These are phyloP conservation scores for Atta cephalotes DNA, from an alignment of 1,140 invertebrate species.

Conservation along the genomic window DNA sequence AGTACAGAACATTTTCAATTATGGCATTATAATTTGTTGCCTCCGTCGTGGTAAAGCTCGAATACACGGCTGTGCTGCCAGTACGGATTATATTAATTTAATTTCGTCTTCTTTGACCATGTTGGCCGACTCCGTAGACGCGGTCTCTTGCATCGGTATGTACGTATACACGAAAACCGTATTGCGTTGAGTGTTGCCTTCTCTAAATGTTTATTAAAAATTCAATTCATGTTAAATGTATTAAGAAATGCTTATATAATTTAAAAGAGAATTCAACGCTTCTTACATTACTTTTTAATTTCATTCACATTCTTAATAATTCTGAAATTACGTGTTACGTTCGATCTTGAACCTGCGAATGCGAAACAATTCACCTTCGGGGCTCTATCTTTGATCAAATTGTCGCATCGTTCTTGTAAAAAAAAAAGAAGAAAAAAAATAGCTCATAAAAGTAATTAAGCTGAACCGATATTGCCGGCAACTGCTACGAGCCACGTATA, in stretches of 20 bases:
- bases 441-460: slow-evolving; percentile 73
- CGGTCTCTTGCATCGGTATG: slow-evolving; percentile 25
- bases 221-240: background rate
- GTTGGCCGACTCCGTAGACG: slow-evolving; percentile 61
- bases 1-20: slow-evolving; percentile 85
- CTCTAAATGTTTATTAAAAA: slow-evolving; percentile 31
- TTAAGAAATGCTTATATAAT: background rate
- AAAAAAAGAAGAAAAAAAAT: slow-evolving; percentile 48
- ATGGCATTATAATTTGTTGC: slow-evolving; percentile 85
- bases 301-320: background rate
- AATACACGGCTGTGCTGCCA: slow-evolving; percentile 75
- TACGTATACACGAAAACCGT: background rate
- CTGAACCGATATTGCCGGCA: slow-evolving; percentile 54
- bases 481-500: slow-evolving; percentile 29
- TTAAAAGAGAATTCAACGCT: background rate
- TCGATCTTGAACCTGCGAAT: background rate
- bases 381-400: background rate
- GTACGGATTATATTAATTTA: slow-evolving; percentile 85
- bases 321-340: background rate
- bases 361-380: background rate
- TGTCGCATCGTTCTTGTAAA: slow-evolving; percentile 21
- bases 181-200: background rate
- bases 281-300: background rate
- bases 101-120: slow-evolving; percentile 83
- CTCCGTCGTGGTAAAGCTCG: slow-evolving; percentile 76